A percentile compares a stretch with the other conserved stretches of the same genome.
These are phyloP conservation scores for Poecilia picta DNA, from an alignment of 2,797 vertebrate species.

Conservation along the genomic window DNA sequence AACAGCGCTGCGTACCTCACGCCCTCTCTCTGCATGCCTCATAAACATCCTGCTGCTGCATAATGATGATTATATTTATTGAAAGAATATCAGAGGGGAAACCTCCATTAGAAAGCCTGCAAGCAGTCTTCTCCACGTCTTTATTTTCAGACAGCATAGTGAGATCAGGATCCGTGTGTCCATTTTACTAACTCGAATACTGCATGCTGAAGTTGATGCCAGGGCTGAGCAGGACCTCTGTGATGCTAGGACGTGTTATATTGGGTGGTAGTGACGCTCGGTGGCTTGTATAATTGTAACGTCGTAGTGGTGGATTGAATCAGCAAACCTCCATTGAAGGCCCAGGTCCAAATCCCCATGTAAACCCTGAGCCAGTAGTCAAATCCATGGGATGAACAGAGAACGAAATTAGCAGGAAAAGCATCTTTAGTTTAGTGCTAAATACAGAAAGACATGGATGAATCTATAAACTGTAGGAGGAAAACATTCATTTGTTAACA, in stretches of 20 bases:
- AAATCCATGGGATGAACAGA: neutral
- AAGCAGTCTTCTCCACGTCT: neutral
- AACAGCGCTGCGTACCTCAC: neutral
- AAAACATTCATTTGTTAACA: neutral
- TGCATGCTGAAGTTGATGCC: no score
- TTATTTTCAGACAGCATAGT: neutral
- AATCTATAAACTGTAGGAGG: neutral
- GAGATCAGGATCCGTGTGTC: neutral
- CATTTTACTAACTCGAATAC: neutral
- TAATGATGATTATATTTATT: conserved; percentile 1
- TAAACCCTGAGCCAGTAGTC: neutral
- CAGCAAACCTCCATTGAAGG: no score
- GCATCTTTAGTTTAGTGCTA: neutral
- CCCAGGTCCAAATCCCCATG: neutral
- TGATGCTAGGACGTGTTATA: no score
- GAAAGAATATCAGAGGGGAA: neutral
- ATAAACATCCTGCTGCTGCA: neutral
- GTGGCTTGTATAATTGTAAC: no score
- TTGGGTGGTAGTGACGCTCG: no score
- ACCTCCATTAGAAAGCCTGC: neutral
- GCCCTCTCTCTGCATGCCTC: neutral
- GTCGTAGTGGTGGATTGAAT: no score
- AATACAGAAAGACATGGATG: neutral
- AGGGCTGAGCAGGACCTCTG: no score
- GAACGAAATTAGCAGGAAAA: neutral